Evolutionary conservation across 2,797 vertebrate species (phyloP), one percentile per base, ranked within the genome.

Genomic region (Phoxinus dragarum): DNA sequence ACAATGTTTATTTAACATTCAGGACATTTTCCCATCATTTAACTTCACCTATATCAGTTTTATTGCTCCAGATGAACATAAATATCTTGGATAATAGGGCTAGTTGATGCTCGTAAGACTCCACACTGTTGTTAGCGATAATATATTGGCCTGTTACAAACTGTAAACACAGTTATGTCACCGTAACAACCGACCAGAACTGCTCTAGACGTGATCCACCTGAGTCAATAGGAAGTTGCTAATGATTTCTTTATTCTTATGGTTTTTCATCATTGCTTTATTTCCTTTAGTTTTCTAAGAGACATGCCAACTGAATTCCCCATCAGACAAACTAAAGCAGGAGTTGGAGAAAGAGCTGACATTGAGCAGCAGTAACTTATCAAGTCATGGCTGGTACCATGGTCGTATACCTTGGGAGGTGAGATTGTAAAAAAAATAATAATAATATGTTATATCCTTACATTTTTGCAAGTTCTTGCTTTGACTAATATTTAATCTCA

Each of bases 371-470:
- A 94, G 93, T 0, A 95, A 97, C 86, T 93, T 97, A 89, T 96
- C 95, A 90, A 98, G 98, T 93, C 96, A 99, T 0, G 97, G 95
- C 86, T 99, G 98, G 98, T 98, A 99, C 91, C 97, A 99, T 0
- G 97, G 98, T 49, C 93, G 91, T 78, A 96, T 98, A 71, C 96
- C 97, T 31, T 95, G 97, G 27, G 96, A 99, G 97, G 98, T 99
- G 88, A 94, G 52, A 56, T 12, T 47, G 47, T 16, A 49, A 16
- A 49, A 49, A 47, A 42, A 5, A 12, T 4, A 47, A 47, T 78
- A 4, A 4, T 75, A 36, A 6, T 36, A 40, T 14, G 40, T 42
- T 27, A 17, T 47, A 73, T 73, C 42, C n/a, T 47, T 5, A 23
- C 0, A 54, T 36, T 3, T 54, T 54, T 54, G 21, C 1, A 75